Evolutionary conservation across 2,797 vertebrate genomes (phyloP), one percentile per base, ranked within the genome.

Genomic region (Eleutherodactylus coqui): DNA sequence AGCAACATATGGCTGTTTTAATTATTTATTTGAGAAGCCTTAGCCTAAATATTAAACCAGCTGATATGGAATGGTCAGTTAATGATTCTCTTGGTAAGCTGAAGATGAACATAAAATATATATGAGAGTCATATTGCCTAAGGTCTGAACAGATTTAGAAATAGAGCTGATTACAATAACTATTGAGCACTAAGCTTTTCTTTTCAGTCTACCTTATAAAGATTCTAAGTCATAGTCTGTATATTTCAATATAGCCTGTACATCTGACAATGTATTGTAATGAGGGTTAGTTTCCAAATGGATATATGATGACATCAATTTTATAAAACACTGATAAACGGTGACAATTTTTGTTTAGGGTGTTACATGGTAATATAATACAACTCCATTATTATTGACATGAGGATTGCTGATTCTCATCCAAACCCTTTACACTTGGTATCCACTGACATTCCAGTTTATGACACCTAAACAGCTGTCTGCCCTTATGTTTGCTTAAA

Each of bases 281-380:
- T n/a, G 13, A 60, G n/a, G n/a, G n/a, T 16, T 11, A 9, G 2
- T 21, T 4, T 21, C 19, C 19, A 17, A n/a, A 11, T 58, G 0
- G 24, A 9, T 58, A 69, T 19, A 19, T 19, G 16, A 38, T 69
- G 5, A 69, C 16, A 36, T 36, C 7, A 24, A n/a, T 73, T 45
- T 43, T 45, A n/a, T 73, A 9, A 1, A 24, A 55, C 5, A n/a
- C 3, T 6, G 24, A 27, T 58, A 58, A n/a, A 58, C 9, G 3
- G 55, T 2, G 24, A 1, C 8, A 14, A n/a, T n/a, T 11, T 79
- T 55, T 79, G 62, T 13, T 2, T n/a, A n/a, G n/a, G n/a, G n/a
- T n/a, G n/a, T n/a, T n/a, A n/a, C n/a, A n/a, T 32, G 45, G 17
- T 79, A 38, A 78, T 78, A 79, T 55, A 79, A 72, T 85, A 72